Evolutionary conservation across 2,113 vertebrate species (phyloP), one percentile per base, ranked within the genome.

Genomic region (Sakesphorus luctuosus): DNA sequence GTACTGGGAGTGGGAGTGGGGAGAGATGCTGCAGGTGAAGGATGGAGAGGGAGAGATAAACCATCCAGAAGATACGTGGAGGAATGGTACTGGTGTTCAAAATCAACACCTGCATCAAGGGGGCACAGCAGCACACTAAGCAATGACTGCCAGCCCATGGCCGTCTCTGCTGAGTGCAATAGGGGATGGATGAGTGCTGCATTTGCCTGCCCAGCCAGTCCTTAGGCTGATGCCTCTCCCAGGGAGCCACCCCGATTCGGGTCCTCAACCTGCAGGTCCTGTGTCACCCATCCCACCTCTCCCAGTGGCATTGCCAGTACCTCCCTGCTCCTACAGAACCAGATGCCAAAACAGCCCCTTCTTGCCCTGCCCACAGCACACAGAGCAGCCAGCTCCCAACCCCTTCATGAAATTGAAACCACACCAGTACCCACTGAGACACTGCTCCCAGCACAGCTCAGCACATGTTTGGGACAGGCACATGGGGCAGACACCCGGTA

Each of bases 401-500:
- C 13, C 18, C 18, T 7, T 19, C n/a, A 23, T 31, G 55, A n/a
- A 24, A 47, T 56, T 72, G 56, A 50, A 84, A 73, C 62, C 61
- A 43, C 74, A 65, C 4, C 49, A 82, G 63, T 53, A 69, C 59
- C 40, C 6, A 1, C 24, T 2, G 4, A 59, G 49, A 69, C 2
- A 1, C 20, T 4, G 2, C 43, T 87, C 19, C 40, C 1, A 3
- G 71, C 71, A 44, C 31, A 68, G 59, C 40, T 52, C 0, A 0
- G 46, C 59, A 65, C 3, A 0, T 26, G 62, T 74, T 24, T 31
- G 33, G 72, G 40, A 23, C 50, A 0, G 0, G 78, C 75, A 58
- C 35, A 56, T 0, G 1, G 72, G 53, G 49, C 5, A 6, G 68
- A 55, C 1, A 3, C 1, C 2, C 2, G 1, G 11, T 31, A 47